phyloP scores from a whole-genome alignment of 2,888 invertebrate genomes.

The Athalia cordata region DNA sequence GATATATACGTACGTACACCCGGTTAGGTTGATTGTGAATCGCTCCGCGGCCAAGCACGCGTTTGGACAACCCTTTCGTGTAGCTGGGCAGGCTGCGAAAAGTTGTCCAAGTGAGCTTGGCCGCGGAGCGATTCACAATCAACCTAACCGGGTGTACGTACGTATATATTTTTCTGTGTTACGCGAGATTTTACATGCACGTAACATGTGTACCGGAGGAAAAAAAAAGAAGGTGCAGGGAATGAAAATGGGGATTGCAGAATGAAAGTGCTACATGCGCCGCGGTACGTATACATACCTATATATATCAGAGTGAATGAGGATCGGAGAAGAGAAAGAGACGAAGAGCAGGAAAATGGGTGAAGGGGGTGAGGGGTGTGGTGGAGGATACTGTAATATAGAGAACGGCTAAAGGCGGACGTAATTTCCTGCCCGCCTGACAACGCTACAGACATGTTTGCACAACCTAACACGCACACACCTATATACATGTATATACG shows the following conservation, averaged over 20 bases:
- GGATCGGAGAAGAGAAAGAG: conserved; percentile 31
- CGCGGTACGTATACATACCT: not conserved
- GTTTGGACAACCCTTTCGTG: no score
- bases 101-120: no score
- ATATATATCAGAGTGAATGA: not conserved
- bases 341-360: conserved; percentile 47
- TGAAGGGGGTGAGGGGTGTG: conserved; percentile 62
- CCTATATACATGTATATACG: conserved; percentile 68
- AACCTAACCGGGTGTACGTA: no score
- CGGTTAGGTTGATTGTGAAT: no score
- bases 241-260: no score
- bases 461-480: conserved; percentile 63
- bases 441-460: conserved; percentile 72
- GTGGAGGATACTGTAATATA: conserved; percentile 50
- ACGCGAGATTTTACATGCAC: not conserved
- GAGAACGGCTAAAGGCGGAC: conserved; percentile 72
- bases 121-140: no score
- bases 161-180: not conserved
- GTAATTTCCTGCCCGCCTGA: conserved; percentile 73
- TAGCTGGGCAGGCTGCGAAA: no score
- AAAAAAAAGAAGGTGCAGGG: no score
- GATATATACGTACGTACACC: no score
- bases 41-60: no score
- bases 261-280: not conserved
- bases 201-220: no score